Evolutionary conservation across 1,140 invertebrate species (phyloP).

Genomic region (Brachionus paranguensis): DNA sequence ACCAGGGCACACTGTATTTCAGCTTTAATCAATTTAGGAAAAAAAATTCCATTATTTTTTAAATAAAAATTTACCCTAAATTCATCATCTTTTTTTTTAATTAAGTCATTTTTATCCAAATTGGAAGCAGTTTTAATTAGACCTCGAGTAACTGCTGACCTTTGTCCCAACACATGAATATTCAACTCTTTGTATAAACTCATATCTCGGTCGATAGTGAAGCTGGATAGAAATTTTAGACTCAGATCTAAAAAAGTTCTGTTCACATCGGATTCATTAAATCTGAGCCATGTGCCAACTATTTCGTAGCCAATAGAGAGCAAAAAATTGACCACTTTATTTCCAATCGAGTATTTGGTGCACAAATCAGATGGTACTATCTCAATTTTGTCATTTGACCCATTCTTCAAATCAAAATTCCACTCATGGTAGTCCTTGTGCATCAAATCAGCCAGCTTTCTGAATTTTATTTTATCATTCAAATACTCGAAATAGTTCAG

Average conservation of each 20-base stretch:
- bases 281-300: slow-evolving; percentile 22
- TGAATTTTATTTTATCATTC: neutral
- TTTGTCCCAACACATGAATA: slow-evolving; percentile 26
- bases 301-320: slow-evolving; percentile 15
- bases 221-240: slow-evolving; percentile 19
- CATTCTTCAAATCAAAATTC: neutral
- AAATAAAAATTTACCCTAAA: slow-evolving; percentile 18
- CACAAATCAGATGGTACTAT: slow-evolving; percentile 11
- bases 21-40: neutral
- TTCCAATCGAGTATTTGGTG: neutral
- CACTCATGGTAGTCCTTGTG: neutral
- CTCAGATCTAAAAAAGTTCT: neutral
- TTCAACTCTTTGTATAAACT: slow-evolving; percentile 36
- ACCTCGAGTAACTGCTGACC: slow-evolving; percentile 13
- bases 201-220: slow-evolving; percentile 23
- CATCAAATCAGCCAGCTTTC: neutral
- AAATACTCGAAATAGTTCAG: slow-evolving; percentile 29
- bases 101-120: neutral
- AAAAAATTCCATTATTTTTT: neutral
- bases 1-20: neutral
- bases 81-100: neutral
- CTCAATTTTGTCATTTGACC: neutral
- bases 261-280: neutral
- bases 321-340: slow-evolving; percentile 36
- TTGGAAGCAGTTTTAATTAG: neutral